Evolutionary conservation across 2,797 vertebrate species (phyloP).

Genomic region (Cirrhinus mrigala): DNA sequence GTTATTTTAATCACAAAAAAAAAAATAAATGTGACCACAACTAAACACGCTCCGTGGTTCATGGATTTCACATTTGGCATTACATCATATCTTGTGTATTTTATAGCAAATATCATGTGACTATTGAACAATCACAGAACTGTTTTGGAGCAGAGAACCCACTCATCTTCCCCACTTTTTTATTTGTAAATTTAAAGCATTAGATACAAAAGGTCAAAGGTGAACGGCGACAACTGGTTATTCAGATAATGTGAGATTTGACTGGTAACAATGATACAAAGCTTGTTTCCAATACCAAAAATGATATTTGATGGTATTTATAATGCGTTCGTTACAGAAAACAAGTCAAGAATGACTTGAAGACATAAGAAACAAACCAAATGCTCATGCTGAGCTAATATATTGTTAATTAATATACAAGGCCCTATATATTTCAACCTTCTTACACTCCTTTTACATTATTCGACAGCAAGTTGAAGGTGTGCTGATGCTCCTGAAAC

Average conservation of each 20-base stretch:
- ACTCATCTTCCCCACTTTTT: too few relatives aligned
- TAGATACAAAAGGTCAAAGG: neutral
- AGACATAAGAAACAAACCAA: neutral
- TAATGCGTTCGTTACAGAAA: neutral
- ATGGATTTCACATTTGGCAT: too few relatives aligned
- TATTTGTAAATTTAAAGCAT: too few relatives aligned
- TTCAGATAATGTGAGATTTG: neutral
- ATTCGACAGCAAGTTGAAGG: neutral
- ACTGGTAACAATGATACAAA: neutral
- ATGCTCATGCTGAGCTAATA: neutral
- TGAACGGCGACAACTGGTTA: neutral
- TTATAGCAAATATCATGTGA: neutral
- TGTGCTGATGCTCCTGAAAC: slow-evolving; percentile 29
- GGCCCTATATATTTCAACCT: neutral
- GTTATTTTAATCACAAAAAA: too few relatives aligned
- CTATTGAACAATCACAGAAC: neutral
- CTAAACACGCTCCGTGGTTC: too few relatives aligned
- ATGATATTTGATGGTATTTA: neutral
- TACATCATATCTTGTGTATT: neutral
- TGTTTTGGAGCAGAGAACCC: neutral
- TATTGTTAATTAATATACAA: neutral
- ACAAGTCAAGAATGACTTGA: neutral
- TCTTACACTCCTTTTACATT: neutral
- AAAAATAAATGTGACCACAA: too few relatives aligned
- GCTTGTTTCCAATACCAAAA: neutral